Base-by-base conservation (phyloP, 2,888 invertebrate species). In the Platycheirus albimanus region DNA sequence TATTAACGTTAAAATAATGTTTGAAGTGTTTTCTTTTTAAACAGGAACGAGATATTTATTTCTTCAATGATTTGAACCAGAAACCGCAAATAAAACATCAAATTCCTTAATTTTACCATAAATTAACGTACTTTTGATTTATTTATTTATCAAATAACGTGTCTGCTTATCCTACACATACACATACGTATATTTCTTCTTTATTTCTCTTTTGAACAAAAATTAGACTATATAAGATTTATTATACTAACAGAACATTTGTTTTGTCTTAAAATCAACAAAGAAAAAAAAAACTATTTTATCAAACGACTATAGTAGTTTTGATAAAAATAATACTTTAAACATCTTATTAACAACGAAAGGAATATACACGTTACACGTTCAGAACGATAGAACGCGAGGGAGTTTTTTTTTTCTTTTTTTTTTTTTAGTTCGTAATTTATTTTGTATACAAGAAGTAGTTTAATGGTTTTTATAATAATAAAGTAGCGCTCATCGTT, bases 311-410 rank as follows among this genome's bases (percentile, higher is more conserved):
- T 69, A 66, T 51, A 76, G 77, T 70, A n/a, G n/a, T n/a, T 6
- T 58, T 56, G 61, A 83, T 78, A 83, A 83, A 83, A 83, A 83
- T 83, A 83, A 83, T 83, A 83, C 83, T 83, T 74, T 67, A n/a
- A n/a, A 63, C 28, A 71, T 71, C 17, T 66, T 61, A 77, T 67
- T 64, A 66, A 72, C 47, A 83, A 83, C 61, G 51, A 74, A 83
- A 69, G 67, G 67, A 83, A 78, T 72, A 49, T 33, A 33, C 30
- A 33, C 24, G 24, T 20, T 36, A 78, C 69, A 77, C 74, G 51
- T 70, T 70, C 72, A 72, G 63, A 72, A 72, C 78, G 78, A 63
- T 78, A 56, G 77, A 72, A 83, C 72, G n/a, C n/a, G 41, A 78
- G 72, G 71, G 78, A 58, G 51, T 56, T 49, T 13, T 56, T 24